Base-by-base conservation (phyloP, 2,113 vertebrate genomes). In the Urocolius indicus region DNA sequence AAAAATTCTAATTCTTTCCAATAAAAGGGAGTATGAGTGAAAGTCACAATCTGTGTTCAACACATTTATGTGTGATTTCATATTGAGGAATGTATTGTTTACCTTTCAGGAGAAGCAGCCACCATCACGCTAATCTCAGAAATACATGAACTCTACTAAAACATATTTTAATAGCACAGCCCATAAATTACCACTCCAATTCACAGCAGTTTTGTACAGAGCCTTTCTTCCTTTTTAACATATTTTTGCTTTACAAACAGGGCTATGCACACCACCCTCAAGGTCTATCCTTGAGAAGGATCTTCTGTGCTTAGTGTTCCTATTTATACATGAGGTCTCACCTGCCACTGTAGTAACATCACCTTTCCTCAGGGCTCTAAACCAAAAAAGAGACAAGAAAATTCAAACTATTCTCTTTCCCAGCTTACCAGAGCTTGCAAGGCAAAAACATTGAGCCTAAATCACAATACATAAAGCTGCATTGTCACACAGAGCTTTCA, bases 1-100 rank as follows among this genome's bases (percentile, higher is more conserved):
- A 89, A 96, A 97, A 97, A 68, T 73, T 14, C 74, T 68, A 95
- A 88, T 81, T 90, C 69, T 94, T 96, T 92, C 58, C 73, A 62
- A 95, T 94, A 88, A 66, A 36, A 48, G 74, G 9, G 71, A 90
- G 71, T 87, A 71, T 52, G 79, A 96, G 88, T 92, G 83, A 90
- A 96, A 91, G 81, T 59, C 85, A 92, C 83, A 94, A 75, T 58
- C 77, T 77, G 57, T 92, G 78, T 84, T 93, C 86, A 89, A 90
- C 95, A 91, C 73, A 93, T 94, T 94, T 96, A 84, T 93, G 93
- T 94, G 94, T 89, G 77, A 96, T 96, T 96, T 97, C 95, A 93
- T 38, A 16, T 75, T 91, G 78, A 97, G 80, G 67, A 91, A 89
- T 26, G 41, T n/a, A 72, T 24, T 46, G 73, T 63, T 96, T 91